Conservation (phyloP, 2,797 vertebrate genomes). For the Coluber constrictor region DNA sequence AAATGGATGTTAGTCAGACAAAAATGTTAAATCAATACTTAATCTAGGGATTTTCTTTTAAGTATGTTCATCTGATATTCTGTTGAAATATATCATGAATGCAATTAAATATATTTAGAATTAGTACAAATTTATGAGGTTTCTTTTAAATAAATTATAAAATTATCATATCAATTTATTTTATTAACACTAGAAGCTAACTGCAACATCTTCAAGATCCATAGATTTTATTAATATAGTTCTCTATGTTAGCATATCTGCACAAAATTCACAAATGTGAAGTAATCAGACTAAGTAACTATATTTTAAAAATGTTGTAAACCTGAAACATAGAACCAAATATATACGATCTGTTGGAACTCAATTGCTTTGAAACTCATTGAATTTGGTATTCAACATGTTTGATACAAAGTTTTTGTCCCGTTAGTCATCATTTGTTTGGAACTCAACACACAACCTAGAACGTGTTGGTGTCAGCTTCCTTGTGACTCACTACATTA, state of each 20-base stretch:
- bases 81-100: not conserved
- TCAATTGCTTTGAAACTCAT: not conserved
- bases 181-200: not conserved
- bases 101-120: constrained; percentile 6
- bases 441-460: not conserved
- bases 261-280: not conserved
- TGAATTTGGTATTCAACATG: not conserved
- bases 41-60: constrained; percentile 9
- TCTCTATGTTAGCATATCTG: not conserved
- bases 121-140: not conserved
- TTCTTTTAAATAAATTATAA: not conserved
- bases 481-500: not conserved
- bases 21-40: not conserved
- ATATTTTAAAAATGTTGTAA: not conserved
- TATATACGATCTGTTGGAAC: not conserved
- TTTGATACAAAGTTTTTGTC: not conserved
- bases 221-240: not conserved
- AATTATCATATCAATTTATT: not conserved
- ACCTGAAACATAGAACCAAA: not conserved
- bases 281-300: not conserved
- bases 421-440: not conserved
- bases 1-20: not conserved
- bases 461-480: not conserved
- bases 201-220: not conserved
- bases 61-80: not conserved